These are phyloP conservation scores for Margaritifera margaritifera DNA, from an alignment of 2,888 invertebrate species.

Conservation along the genomic window DNA sequence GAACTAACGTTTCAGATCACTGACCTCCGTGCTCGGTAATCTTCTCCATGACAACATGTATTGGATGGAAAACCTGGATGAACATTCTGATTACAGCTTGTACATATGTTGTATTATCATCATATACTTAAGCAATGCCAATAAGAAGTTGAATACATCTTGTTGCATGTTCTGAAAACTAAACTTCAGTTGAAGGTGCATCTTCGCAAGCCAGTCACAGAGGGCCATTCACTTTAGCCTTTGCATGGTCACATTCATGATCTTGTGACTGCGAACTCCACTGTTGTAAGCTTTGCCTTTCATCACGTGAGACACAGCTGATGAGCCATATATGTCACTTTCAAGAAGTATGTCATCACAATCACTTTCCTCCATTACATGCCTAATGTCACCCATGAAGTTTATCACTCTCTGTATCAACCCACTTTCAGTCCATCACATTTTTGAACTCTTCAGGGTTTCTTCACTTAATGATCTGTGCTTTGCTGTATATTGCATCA, in stretches of 20 bases:
- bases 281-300: slow-evolving; percentile 23
- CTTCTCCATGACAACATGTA: background rate
- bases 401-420: slow-evolving; percentile 22
- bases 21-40: background rate
- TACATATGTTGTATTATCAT: background rate
- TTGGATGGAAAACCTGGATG: background rate
- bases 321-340: slow-evolving; percentile 15
- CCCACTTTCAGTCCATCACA: slow-evolving; percentile 23
- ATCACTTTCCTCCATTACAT: slow-evolving; percentile 14
- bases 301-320: no score
- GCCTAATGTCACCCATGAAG: slow-evolving; percentile 19
- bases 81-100: background rate
- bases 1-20: slow-evolving; percentile 2
- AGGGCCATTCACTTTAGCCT: slow-evolving; percentile 7
- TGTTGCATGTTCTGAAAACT: slow-evolving; percentile 4
- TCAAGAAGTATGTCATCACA: slow-evolving; percentile 13
- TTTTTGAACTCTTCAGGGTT: slow-evolving; percentile 12
- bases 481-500: slow-evolving; percentile 25
- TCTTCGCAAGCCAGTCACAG: slow-evolving; percentile 9
- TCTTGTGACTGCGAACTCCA: slow-evolving; percentile 16
- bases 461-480: no score
- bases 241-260: slow-evolving; percentile 10
- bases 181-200: background rate
- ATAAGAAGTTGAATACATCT: no score
- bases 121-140: slow-evolving; percentile 1